A percentile compares a stretch with the other conserved stretches of the same genome.
Conservation (phyloP, 2,113 vertebrate species). For the Abramis brama region DNA sequence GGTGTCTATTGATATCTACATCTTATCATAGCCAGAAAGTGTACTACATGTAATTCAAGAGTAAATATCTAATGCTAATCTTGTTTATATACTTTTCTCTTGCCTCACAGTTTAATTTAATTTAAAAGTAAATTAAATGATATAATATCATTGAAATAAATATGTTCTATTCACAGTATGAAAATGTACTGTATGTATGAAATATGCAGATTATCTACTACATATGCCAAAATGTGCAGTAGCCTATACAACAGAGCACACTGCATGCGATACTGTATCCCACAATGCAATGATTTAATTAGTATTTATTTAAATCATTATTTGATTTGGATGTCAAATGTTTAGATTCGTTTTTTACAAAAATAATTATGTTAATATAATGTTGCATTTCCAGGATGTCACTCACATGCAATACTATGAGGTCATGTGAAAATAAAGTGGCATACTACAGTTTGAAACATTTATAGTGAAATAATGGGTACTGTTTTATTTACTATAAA, state of each 20-base stretch:
- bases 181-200: background rate
- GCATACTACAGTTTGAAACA: background rate
- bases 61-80: background rate
- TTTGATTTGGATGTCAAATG: background rate
- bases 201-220: background rate
- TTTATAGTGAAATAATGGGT: background rate
- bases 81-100: background rate
- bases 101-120: too few relatives aligned
- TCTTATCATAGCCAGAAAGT: background rate
- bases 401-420: background rate
- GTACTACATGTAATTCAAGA: background rate
- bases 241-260: background rate
- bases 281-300: slow-evolving; percentile 9
- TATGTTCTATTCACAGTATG: background rate
- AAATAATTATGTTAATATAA: background rate
- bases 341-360: background rate
- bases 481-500: background rate
- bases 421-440: background rate
- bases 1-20: background rate
- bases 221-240: background rate
- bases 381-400: background rate
- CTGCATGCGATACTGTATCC: background rate
- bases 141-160: too few relatives aligned
- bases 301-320: background rate
- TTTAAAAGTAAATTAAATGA: too few relatives aligned